Conservation (phyloP, 2,888 invertebrate species). For the Sphinx pinastri region DNA sequence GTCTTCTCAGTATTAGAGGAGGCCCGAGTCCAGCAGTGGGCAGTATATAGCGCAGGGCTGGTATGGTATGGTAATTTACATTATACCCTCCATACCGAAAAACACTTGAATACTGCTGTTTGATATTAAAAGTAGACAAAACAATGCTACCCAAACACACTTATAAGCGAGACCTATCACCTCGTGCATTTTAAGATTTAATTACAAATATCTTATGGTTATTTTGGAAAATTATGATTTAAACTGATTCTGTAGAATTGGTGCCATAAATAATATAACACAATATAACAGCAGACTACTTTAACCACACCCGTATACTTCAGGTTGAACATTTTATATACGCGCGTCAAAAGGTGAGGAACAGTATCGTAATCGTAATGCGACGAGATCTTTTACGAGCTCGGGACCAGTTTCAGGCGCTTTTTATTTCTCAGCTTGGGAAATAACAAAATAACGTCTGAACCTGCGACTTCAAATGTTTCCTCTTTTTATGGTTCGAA, state of each 20-base stretch:
- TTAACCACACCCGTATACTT: slow-evolving; percentile 14
- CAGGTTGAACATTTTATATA: slow-evolving; percentile 52
- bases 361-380: slow-evolving; percentile 59
- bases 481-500: slow-evolving; percentile 44
- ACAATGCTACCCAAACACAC: too few relatives aligned
- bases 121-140: too few relatives aligned
- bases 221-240: neutral
- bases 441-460: slow-evolving; percentile 57
- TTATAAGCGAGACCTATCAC: too few relatives aligned
- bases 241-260: neutral
- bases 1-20: too few relatives aligned
- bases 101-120: too few relatives aligned
- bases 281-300: slow-evolving; percentile 7
- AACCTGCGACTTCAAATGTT: slow-evolving; percentile 46
- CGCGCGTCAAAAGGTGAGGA: slow-evolving; percentile 52
- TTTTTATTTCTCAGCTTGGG: slow-evolving; percentile 55
- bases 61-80: too few relatives aligned
- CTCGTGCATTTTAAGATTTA: neutral
- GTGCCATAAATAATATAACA: slow-evolving; percentile 14
- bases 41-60: too few relatives aligned
- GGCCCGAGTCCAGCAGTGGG: too few relatives aligned
- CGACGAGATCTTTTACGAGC: slow-evolving; percentile 64
- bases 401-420: slow-evolving; percentile 53
- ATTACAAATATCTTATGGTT: neutral
- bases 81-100: too few relatives aligned